These are phyloP conservation scores for Atopsyche davidsoni DNA, from an alignment of 1,140 invertebrate genomes.

Conservation along the genomic window DNA sequence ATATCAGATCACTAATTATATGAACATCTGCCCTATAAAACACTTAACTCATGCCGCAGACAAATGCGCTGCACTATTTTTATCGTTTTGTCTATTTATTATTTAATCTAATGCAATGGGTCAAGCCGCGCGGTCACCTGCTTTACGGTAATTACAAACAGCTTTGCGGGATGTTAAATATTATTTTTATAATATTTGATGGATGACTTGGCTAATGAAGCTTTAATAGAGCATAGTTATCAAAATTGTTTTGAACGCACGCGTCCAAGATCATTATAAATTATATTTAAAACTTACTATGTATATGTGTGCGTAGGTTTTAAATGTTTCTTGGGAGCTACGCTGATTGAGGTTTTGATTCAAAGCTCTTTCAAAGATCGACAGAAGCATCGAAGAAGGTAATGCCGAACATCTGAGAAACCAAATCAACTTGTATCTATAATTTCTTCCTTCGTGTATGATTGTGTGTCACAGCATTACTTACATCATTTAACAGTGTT, in stretches of 20 bases:
- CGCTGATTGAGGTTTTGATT: no score
- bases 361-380: no score
- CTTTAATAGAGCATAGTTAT: slow-evolving; percentile 15
- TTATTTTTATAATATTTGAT: slow-evolving; percentile 9
- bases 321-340: no score
- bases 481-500: no score
- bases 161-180: not conserved
- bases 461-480: no score
- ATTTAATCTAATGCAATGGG: slow-evolving; percentile 17
- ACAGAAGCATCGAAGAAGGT: no score
- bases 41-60: slow-evolving; percentile 19
- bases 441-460: no score
- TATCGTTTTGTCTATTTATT: slow-evolving; percentile 17
- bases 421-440: no score
- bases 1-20: slow-evolving; percentile 27
- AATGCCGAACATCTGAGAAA: no score
- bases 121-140: slow-evolving; percentile 13
- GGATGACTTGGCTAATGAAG: slow-evolving; percentile 14
- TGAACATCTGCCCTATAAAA: slow-evolving; percentile 26
- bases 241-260: not conserved
- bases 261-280: no score
- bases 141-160: not conserved
- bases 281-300: no score
- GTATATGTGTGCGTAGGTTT: no score
- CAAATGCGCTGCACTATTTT: slow-evolving; percentile 9